Percentiles rank a stretch among this genome's conserved stretches.
These are phyloP conservation scores for Lanius collurio DNA, from an alignment of 2,113 vertebrate species.

Conservation along the genomic window DNA sequence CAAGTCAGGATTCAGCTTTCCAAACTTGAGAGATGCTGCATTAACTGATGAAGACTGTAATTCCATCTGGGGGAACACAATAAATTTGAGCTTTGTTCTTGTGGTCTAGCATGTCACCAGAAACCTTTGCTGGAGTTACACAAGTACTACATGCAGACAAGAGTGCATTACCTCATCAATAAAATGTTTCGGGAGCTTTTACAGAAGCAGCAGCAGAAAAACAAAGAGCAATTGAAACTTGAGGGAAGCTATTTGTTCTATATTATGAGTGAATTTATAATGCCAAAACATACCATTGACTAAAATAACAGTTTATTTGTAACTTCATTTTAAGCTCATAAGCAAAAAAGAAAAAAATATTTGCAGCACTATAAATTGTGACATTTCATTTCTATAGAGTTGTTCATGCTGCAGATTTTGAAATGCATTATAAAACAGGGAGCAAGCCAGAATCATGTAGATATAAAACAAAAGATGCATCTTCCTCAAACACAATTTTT, in stretches of 20 bases:
- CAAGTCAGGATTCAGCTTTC: slow-evolving; percentile 14
- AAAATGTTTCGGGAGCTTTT: slow-evolving; percentile 9
- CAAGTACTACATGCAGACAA: neutral
- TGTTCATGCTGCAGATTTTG: neutral
- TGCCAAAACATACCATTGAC: neutral
- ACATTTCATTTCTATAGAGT: neutral
- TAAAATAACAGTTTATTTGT: neutral
- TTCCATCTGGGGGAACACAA: neutral
- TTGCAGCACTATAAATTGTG: neutral
- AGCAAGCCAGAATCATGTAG: neutral
- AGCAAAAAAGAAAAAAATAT: neutral
- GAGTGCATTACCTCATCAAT: neutral
- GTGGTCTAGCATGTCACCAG: neutral
- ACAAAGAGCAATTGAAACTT: neutral
- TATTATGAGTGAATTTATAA: neutral
- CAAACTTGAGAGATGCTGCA: neutral
- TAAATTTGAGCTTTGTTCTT: slow-evolving; percentile 14
- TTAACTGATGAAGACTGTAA: slow-evolving; percentile 54
- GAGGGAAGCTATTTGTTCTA: neutral
- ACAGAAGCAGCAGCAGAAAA: neutral
- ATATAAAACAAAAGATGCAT: neutral
- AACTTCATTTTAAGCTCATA: neutral
- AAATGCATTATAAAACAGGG: neutral
- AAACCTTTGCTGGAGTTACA: slow-evolving; percentile 10
- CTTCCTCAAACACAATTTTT: neutral